Evolutionary conservation across 2,888 invertebrate genomes (phyloP), one percentile per base, ranked within the genome.

Genomic region (Agrotis puta): DNA sequence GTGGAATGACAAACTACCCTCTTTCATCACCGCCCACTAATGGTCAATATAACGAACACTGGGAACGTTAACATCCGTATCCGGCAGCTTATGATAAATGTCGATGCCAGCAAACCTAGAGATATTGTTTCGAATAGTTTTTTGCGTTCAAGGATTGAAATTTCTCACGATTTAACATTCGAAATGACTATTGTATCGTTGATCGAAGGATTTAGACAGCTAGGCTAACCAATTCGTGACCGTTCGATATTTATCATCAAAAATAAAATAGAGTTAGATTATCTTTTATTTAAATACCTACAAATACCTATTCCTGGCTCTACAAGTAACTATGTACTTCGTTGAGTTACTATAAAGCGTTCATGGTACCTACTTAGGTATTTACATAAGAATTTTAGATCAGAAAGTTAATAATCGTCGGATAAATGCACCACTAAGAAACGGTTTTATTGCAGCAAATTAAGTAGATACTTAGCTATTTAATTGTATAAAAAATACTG

Each of bases 1-100:
- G 87, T 89, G 86, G 83, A 88, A 92, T 93, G 92, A 94, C 89
- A 93, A 93, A 93, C 91, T 92, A 92, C 89, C 89, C 91, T 91
- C 86, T 88, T 92, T 86, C 87, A 90, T 91, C 90, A 91, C 87
- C 92, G 92, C 92, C 93, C 91, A 92, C 92, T 85, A 85, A 86
- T 87, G 83, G 88, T 82, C 87, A 87, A 81, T 85, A 77, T 87
- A 89, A 90, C 86, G 88, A 88, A 87, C 86, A 83, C 77, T 66
- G 76, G 82, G 81, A 82, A 83, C 83, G 66, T 81, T 86, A 87
- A 84, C 74, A 85, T 87, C 85, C 85, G 85, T 88, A 86, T 87
- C 86, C 84, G 83, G 85, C 79, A 85, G 74, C 70, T 64, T 64
- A 70, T 79, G 81, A 88, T 87, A 83, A 84, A 88, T 85, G 79